Evolutionary conservation across 2,797 vertebrate genomes (phyloP), one percentile per base, ranked within the genome.

Genomic region (Moxostoma hubbsi): DNA sequence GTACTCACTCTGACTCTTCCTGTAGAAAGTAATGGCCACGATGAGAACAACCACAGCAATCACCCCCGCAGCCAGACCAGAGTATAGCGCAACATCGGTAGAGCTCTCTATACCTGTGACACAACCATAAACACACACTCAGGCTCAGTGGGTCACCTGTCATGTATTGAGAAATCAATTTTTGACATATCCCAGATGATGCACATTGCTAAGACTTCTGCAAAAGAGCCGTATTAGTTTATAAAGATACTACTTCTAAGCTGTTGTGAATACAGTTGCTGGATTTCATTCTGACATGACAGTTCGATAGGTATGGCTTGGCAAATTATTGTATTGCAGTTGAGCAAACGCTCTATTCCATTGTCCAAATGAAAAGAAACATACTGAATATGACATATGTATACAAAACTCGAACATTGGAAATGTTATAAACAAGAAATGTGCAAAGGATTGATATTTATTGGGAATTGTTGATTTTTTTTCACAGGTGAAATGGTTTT

Each of bases 1-100:
- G 5, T 98, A 99, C 89, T 98, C 96, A 77, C 96, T 98, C 91
- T 97, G 98, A 92, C 94, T 98, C 90, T 96, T 96, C 90, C 96
- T 91, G 89, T 99, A 99, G 47, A 99, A 92, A 61, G 97, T 94
- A 62, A 97, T 93, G 0, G 94, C 96, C 24, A 96, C 93, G 51
- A 95, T 94, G 12, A 99, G 94, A 88, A 97, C 92, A 0, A 94
- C 95, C 1, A 99, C 94, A 0, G 96, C 94, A 0, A 98, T 92
- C 73, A 97, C 91, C 0, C 97, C 96, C 0, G 98, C 97, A 0
- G 95, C 97, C 82, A 99, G 90, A 58, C 98, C 97, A 0, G 97
- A 98, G 90, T 98, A 99, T 73, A 99, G 82, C 9, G 97, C 97
- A 6, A 99, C 95, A 74, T 97, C 97, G 0, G 93, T 96, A 86